Percentiles rank a stretch among this genome's conserved stretches.
Evolutionary conservation across 92 coral and sea anemone species (phyloP).

Genomic region (Bergia sp.): DNA sequence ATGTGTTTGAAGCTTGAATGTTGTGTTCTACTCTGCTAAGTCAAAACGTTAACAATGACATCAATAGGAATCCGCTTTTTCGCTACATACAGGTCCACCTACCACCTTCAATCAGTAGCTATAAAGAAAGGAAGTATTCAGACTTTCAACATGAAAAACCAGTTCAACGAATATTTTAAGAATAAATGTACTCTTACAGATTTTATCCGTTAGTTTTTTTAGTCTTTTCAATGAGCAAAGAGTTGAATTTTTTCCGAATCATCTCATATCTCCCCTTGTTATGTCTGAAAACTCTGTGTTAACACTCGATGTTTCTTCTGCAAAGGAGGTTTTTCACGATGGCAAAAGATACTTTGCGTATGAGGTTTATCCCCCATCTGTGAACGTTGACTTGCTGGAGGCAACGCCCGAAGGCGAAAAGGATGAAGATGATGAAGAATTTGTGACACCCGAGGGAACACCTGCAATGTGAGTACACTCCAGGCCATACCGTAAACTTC

Average conservation of each 20-base stretch:
- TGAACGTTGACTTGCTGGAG: constrained; percentile 34
- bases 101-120: too few relatives aligned
- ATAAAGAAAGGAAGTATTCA: too few relatives aligned
- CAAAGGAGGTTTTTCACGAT: constrained; percentile 37
- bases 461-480: constrained; percentile 12
- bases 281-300: background rate
- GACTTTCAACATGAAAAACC: too few relatives aligned
- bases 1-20: too few relatives aligned
- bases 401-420: background rate
- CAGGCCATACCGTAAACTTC: background rate
- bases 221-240: too few relatives aligned
- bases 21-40: too few relatives aligned
- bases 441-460: constrained; percentile 37
- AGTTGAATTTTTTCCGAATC: background rate
- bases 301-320: background rate
- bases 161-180: too few relatives aligned
- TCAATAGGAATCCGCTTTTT: too few relatives aligned
- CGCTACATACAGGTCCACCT: too few relatives aligned
- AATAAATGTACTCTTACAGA: too few relatives aligned
- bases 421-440: constrained; percentile 15
- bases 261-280: background rate
- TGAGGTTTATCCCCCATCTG: constrained; percentile 26
- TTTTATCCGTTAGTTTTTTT: too few relatives aligned
- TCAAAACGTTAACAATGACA: too few relatives aligned
- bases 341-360: constrained; percentile 36